Evolutionary conservation across 1,140 invertebrate genomes (phyloP).

Genomic region (Callitettix versicolor): DNA sequence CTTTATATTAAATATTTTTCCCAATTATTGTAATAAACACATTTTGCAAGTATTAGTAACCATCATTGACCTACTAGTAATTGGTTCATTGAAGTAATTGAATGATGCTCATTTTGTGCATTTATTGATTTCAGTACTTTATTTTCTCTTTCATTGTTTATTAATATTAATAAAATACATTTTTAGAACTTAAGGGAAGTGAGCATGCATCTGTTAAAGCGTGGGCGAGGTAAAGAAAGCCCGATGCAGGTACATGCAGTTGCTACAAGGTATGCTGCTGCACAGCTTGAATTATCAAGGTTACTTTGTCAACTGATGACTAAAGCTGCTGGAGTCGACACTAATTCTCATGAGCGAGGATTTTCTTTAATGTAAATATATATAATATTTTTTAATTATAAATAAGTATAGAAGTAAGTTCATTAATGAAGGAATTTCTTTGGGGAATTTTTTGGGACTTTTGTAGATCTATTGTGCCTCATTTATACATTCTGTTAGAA

Average conservation of each 20-base stretch:
- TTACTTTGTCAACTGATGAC: slow-evolving; percentile 63
- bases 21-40: no score
- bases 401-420: slow-evolving; percentile 13
- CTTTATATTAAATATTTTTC: no score
- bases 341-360: slow-evolving; percentile 57
- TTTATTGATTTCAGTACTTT: no score
- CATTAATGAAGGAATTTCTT: slow-evolving; percentile 13
- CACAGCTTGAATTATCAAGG: slow-evolving; percentile 65
- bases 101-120: no score
- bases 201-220: slow-evolving; percentile 68
- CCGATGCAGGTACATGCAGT: slow-evolving; percentile 69
- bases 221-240: slow-evolving; percentile 39
- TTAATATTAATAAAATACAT: no score
- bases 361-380: slow-evolving; percentile 64
- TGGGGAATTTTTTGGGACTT: slow-evolving; percentile 6
- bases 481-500: no score
- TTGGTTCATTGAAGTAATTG: no score
- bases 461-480: no score
- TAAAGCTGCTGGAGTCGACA: slow-evolving; percentile 50
- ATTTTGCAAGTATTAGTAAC: no score
- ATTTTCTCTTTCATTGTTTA: no score
- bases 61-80: no score
- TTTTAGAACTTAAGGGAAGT: slow-evolving; percentile 64
- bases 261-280: slow-evolving; percentile 63
- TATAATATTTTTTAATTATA: no score